Evolutionary conservation across 2,113 vertebrate genomes (phyloP), one percentile per base, ranked within the genome.

Genomic region (Calidris pygmaea): DNA sequence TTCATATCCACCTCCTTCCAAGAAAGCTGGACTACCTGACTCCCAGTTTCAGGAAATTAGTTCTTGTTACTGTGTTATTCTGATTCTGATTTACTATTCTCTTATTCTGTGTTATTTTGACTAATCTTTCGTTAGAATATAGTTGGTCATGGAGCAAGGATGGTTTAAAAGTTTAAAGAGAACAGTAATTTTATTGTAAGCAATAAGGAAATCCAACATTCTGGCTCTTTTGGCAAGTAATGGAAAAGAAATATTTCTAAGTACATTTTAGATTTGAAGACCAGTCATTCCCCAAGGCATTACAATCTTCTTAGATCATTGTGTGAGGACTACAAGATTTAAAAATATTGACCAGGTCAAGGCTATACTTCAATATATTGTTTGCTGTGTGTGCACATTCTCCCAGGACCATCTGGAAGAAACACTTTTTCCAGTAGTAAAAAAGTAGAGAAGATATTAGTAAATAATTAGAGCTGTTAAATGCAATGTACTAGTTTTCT

Each of bases 401-500:
- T 79, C 77, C 34, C 58, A 50, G 45, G 6, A 81, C 30, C 48
- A 79, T 68, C 65, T 73, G 39, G 45, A 92, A 87, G 48, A 93
- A 89, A 35, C 35, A 26, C 22, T 82, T 83, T 89, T 90, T 85
- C 24, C 48, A n/a, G 12, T 24, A 85, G 65, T 62, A 94, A 93
- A 72, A 93, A 94, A 66, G 58, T 8, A 89, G 39, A 85, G 45
- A 96, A 94, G 39, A 65, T 23, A 90, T 3, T 4, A 89, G 66
- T 41, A 95, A 96, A 96, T 87, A 92, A 96, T 94, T 55, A 92
- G 73, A 91, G 80, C 65, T 85, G 39, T 72, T 76, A 45, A 90
- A 90, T 90, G 73, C 65, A 92, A 76, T 91, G 74, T 89, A 65
- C 81, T 73, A 82, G 65, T 63, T 96, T 95, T 95, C 92, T 89